Evolutionary conservation across 2,113 vertebrate genomes (phyloP), one percentile per base, ranked within the genome.

Genomic region (Elaphurus davidianus): DNA sequence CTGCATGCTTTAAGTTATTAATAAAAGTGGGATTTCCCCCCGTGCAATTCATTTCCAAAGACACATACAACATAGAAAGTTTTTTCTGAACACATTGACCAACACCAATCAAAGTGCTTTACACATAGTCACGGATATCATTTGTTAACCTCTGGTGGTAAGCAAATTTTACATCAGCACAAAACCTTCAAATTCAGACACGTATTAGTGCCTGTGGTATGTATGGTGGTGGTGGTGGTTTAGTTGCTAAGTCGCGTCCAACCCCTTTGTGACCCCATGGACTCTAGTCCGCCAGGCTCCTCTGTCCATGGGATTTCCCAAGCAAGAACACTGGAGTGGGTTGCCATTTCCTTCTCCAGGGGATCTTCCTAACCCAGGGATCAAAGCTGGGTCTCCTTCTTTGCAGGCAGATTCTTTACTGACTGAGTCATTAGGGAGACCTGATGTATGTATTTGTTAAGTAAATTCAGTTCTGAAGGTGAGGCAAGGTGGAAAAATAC

Each of bases 391-490:
- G 71, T 74, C 71, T 74, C 21, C 67, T 40, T 0, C 67, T 23
- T 40, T 74, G 71, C 36, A 40, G 36, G 71, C 36, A 74, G 19
- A 43, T 43, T 25, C 71, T 6, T 43, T 43, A 43, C 71, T 40
- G 36, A 13, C 71, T 74, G 36, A 74, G 11, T 25, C 21, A 25
- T 25, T 43, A 74, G 36, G 71, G 36, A 43, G 11, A 74, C 71
- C 71, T 43, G 27, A 30, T 8, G 0, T 50, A 50, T n/a, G 4
- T 11, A 43, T 25, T 4, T 1, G 1, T 33, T 43, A 13, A 4
- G 7, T 67, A 13, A 60, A 87, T 14, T 25, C 27, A 59, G 28
- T 59, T 62, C 25, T 86, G 13, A 30, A 45, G 54, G 76, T 6
- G 4, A 71, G 25, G 33, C 14, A 10, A 90, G 3, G 47, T 7